phyloP scores from a whole-genome alignment of 2,113 vertebrate genomes.

The western clawed frog (Xenopus tropicalis) region DNA sequence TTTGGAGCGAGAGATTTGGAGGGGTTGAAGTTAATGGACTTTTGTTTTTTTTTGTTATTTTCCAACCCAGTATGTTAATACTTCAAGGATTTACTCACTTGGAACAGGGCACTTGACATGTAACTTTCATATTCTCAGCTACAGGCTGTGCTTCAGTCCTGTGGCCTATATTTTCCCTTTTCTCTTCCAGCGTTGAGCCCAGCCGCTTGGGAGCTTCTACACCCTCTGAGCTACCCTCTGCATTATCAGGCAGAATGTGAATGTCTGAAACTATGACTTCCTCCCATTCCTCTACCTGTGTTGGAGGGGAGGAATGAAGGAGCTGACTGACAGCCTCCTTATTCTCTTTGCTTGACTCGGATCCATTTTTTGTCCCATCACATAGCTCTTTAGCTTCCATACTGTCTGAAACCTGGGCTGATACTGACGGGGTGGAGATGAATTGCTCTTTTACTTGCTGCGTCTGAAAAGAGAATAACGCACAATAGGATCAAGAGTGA shows the following conservation, averaged over 20 bases:
- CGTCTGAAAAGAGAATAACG: background rate
- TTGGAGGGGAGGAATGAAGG: constrained; percentile 57
- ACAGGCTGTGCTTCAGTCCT: constrained; percentile 39
- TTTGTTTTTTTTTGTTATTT: no score
- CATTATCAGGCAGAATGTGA: constrained; percentile 21
- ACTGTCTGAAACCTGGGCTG: background rate
- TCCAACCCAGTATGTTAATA: background rate
- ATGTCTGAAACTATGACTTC: constrained; percentile 66
- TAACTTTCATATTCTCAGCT: constrained; percentile 47
- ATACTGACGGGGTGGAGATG: background rate
- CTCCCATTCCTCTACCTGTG: constrained; percentile 66
- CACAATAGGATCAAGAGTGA: no score
- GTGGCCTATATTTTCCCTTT: constrained; percentile 50
- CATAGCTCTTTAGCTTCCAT: background rate
- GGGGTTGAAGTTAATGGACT: no score
- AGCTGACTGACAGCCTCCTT: constrained; percentile 69
- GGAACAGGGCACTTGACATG: constrained; percentile 28
- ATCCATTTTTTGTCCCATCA: background rate
- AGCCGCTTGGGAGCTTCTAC: constrained; percentile 38
- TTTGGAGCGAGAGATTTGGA: no score
- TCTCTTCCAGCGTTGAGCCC: constrained; percentile 45
- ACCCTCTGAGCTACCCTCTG: constrained; percentile 42
- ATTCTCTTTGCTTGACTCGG: constrained; percentile 52
- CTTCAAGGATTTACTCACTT: constrained; percentile 11
- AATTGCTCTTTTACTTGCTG: constrained; percentile 16